Conservation (phyloP, 2,113 vertebrate genomes). For the Rhinopomastus cyanomelas region DNA sequence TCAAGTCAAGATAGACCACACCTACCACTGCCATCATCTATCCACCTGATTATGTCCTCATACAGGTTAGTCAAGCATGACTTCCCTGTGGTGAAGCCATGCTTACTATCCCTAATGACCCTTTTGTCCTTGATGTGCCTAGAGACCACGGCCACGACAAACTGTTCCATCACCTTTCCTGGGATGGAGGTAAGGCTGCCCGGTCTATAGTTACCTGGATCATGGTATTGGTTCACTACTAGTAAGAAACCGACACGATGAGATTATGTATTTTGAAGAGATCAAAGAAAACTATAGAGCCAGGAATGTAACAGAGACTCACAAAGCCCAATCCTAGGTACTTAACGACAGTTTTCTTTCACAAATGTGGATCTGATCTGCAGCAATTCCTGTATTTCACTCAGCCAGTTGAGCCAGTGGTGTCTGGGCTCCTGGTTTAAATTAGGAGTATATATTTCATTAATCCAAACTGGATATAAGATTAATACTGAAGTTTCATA, state of each 20-base stretch:
- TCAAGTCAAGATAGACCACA: too few relatives aligned
- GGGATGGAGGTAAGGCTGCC: too few relatives aligned
- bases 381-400: not conserved
- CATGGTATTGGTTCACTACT: not conserved
- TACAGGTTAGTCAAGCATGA: too few relatives aligned
- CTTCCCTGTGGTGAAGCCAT: too few relatives aligned
- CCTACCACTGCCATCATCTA: too few relatives aligned
- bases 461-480: not conserved
- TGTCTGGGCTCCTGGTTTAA: not conserved
- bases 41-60: too few relatives aligned
- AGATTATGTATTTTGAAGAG: not conserved
- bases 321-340: not conserved
- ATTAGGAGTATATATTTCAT: not conserved
- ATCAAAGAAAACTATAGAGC: not conserved
- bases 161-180: too few relatives aligned
- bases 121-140: too few relatives aligned
- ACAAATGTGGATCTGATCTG: not conserved
- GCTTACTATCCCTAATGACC: too few relatives aligned
- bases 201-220: too few relatives aligned
- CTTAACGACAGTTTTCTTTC: not conserved
- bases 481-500: not conserved
- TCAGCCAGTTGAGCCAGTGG: not conserved
- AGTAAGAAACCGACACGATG: not conserved
- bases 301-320: not conserved
- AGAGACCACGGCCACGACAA: too few relatives aligned